Percentiles rank a stretch among this genome's conserved stretches.
phyloP scores from a whole-genome alignment of 2,797 vertebrate genomes.

The Aeoliscus strigatus region DNA sequence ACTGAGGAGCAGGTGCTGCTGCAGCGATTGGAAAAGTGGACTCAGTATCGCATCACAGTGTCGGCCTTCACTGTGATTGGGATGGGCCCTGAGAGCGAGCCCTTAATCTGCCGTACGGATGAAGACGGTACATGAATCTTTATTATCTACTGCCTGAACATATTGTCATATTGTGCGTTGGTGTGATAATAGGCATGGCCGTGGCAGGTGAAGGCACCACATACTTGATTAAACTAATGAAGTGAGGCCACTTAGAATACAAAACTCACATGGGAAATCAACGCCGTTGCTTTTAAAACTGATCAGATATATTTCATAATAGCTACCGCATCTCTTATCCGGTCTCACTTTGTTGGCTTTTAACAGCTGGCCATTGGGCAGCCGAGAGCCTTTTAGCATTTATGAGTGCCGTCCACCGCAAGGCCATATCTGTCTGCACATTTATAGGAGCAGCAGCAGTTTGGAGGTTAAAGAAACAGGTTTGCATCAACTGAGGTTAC shows the following conservation, averaged over 20 bases:
- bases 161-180: neutral
- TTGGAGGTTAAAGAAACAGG: slow-evolving; percentile 16
- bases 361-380: slow-evolving; percentile 32
- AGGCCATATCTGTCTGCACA: slow-evolving; percentile 6
- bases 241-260: no score
- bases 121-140: slow-evolving; percentile 83
- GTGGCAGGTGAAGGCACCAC: neutral
- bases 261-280: slow-evolving; percentile 41
- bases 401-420: slow-evolving; percentile 17
- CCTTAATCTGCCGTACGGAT: slow-evolving; percentile 88
- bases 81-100: slow-evolving; percentile 88
- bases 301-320: slow-evolving; percentile 37
- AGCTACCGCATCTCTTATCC: slow-evolving; percentile 14
- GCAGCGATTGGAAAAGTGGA: slow-evolving; percentile 95
- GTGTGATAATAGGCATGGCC: neutral
- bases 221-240: no score
- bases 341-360: slow-evolving; percentile 23
- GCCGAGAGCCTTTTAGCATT: slow-evolving; percentile 29
- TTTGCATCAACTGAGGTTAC: slow-evolving; percentile 2
- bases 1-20: slow-evolving; percentile 82
- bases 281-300: slow-evolving; percentile 29
- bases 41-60: slow-evolving; percentile 86
- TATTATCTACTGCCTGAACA: neutral
- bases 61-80: slow-evolving; percentile 88
- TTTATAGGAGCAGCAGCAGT: slow-evolving; percentile 13